Conservation (phyloP, 2,888 invertebrate species). For the Melitaea athalia region DNA sequence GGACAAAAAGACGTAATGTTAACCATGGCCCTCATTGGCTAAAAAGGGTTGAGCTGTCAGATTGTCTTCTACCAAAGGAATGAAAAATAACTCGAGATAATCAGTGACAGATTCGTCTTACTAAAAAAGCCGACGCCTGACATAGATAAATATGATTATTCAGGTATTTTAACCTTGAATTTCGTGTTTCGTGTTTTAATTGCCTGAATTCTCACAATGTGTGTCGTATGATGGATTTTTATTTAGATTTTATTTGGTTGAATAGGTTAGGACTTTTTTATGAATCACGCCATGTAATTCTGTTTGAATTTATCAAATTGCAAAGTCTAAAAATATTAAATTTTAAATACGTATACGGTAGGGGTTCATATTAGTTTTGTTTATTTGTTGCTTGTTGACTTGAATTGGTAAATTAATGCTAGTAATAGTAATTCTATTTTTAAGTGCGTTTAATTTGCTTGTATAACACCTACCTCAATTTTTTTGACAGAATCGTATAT, state of each 20-base stretch:
- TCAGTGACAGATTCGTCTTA: conserved; percentile 80
- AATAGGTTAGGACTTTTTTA: conserved; percentile 10
- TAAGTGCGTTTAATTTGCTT: too few relatives aligned
- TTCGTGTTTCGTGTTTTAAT: conserved; percentile 74
- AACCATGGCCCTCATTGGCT: conserved; percentile 77
- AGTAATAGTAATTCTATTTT: too few relatives aligned
- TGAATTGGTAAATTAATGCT: too few relatives aligned
- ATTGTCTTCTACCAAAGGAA: conserved; percentile 75
- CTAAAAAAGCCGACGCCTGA: conserved; percentile 77
- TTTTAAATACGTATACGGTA: too few relatives aligned
- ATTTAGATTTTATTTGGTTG: conserved; percentile 20
- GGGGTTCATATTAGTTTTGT: too few relatives aligned
- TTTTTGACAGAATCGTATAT: too few relatives aligned
- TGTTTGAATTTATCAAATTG: too few relatives aligned
- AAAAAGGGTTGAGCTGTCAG: conserved; percentile 82
- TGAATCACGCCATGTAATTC: conserved; percentile 13
- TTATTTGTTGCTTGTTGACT: too few relatives aligned
- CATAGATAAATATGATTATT: conserved; percentile 79
- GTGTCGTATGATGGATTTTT: conserved; percentile 51
- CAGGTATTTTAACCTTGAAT: conserved; percentile 69
- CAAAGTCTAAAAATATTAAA: too few relatives aligned
- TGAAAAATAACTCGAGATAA: conserved; percentile 76
- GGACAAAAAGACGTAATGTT: conserved; percentile 62
- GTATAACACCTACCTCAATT: too few relatives aligned
- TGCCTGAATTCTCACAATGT: conserved; percentile 80